phyloP scores from a whole-genome alignment of 2,797 vertebrate species.

The Pelobates cultripes region DNA sequence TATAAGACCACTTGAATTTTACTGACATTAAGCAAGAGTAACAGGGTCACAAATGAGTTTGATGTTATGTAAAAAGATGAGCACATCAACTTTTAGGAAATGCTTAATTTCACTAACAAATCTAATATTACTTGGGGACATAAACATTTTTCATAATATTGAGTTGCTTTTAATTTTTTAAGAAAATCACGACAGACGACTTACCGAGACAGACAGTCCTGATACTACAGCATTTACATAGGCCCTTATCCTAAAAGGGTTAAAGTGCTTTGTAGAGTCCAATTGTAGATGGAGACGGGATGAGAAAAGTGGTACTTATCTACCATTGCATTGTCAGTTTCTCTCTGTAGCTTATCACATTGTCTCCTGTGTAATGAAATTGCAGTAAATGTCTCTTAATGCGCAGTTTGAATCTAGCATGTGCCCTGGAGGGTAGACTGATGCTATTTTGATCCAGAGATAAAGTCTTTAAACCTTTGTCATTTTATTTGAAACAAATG shows the following conservation, averaged over 20 bases:
- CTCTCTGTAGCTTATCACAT: not conserved
- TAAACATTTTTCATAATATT: too few relatives aligned
- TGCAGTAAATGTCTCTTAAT: not conserved
- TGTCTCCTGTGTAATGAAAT: not conserved
- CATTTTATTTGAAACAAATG: not conserved
- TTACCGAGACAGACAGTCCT: too few relatives aligned
- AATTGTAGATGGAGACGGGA: not conserved
- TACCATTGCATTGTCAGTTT: not conserved
- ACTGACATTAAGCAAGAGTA: not conserved
- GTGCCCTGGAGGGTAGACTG: slow-evolving; percentile 3
- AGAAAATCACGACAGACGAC: too few relatives aligned
- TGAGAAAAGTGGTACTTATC: not conserved
- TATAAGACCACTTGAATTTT: slow-evolving; percentile 3
- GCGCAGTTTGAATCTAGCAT: not conserved
- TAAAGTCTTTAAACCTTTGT: not conserved
- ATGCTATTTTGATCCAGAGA: not conserved
- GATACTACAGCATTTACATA: too few relatives aligned
- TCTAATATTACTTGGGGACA: too few relatives aligned
- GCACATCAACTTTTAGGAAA: not conserved
- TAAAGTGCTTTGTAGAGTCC: too few relatives aligned
- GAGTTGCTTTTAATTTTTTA: too few relatives aligned
- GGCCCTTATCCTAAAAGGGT: too few relatives aligned
- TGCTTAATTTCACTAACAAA: not conserved
- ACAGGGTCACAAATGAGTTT: not conserved
- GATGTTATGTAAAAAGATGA: not conserved